A percentile compares a stretch with the other conserved stretches of the same genome.
Conservation (phyloP, 2,113 vertebrate species). For the Onychorhynchus coronatus region DNA sequence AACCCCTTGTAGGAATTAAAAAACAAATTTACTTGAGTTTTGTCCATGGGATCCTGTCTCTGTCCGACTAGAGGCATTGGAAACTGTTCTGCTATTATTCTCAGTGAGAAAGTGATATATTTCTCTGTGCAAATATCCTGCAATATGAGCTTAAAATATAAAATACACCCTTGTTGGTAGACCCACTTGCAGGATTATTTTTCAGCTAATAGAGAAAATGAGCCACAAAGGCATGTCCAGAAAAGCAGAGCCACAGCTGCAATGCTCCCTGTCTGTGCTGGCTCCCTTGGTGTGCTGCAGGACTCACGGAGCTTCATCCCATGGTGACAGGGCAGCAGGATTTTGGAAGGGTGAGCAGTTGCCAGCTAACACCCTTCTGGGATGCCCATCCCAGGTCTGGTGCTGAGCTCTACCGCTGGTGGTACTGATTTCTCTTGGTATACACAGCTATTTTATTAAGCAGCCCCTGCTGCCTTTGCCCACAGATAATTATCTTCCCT, state of each 20-base stretch:
- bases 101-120: neutral
- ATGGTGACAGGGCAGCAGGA: accelerated
- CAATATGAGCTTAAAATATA: neutral
- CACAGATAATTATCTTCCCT: no score
- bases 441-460: neutral
- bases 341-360: neutral
- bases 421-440: neutral
- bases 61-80: neutral
- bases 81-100: neutral
- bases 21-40: neutral
- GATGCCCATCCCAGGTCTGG: neutral
- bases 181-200: neutral
- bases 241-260: neutral
- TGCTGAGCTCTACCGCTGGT: neutral
- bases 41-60: neutral
- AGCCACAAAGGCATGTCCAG: neutral
- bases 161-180: neutral
- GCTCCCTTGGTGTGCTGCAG: neutral
- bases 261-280: neutral
- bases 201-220: neutral
- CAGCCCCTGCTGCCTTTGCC: neutral
- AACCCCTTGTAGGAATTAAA: neutral
- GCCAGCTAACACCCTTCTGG: neutral
- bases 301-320: accelerated
- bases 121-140: neutral